phyloP scores from a whole-genome alignment of 2,113 vertebrate species.

The Cygnus atratus region DNA sequence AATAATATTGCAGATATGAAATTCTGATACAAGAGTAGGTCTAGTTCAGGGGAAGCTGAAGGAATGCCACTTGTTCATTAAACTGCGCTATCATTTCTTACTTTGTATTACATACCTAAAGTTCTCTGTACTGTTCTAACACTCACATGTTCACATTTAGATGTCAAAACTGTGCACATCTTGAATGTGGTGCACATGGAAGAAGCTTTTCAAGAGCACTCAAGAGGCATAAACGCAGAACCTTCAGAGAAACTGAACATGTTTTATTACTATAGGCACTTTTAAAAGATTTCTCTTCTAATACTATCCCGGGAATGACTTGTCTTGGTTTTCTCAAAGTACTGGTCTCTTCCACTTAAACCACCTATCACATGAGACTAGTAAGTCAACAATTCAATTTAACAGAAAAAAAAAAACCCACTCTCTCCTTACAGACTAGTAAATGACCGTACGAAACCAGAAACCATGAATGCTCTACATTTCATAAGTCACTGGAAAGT shows the following conservation, averaged over 20 bases:
- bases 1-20: not conserved
- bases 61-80: not conserved
- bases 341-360: not conserved
- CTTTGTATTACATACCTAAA: not conserved
- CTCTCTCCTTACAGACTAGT: not conserved
- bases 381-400: not conserved
- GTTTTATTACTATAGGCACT: not conserved
- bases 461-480: not conserved
- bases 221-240: not conserved
- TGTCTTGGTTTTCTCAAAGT: not conserved
- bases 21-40: not conserved
- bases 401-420: not conserved
- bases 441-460: not conserved
- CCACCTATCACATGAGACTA: not conserved
- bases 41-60: not conserved
- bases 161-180: accelerated
- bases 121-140: not conserved
- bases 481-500: not conserved
- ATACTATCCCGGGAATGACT: not conserved
- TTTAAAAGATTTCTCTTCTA: not conserved
- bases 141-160: not conserved
- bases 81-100: not conserved
- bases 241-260: not conserved
- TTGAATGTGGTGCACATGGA: not conserved
- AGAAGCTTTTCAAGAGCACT: not conserved